Base-by-base conservation (phyloP, 2,113 vertebrate species). In the Lophochroa leadbeateri region DNA sequence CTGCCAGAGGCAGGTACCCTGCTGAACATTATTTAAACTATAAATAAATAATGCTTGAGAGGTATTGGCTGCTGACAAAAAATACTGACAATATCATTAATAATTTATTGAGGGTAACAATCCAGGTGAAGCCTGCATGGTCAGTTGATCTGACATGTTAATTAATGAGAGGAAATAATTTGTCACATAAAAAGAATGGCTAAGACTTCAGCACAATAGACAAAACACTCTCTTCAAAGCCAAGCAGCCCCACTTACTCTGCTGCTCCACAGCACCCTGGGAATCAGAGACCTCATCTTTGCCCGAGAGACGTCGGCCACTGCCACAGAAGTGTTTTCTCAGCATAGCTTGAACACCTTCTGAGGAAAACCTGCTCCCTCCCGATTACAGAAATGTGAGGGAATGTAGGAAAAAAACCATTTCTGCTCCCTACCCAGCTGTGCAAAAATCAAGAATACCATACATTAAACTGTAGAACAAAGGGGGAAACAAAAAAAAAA, bases 131-230 rank as follows among this genome's bases (percentile, higher is more conserved):
- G 33, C 11, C 86, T 43, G 82, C 17, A 1, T 4, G 23, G 55
- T 60, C 16, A 15, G 52, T 0, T 6, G 7, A 23, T 6, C 53
- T 17, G 28, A 17, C 6, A 12, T 3, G 16, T 31, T 0, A 7
- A 33, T 7, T 1, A 4, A 44, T 31, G 46, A 31, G 37, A 11
- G 55, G 46, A 67, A 23, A 27, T 12, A 3, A 44, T 37, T 0
- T 19, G 11, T 23, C 43, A 1, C 29, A 6, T 9, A 13, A 44
- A 35, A 64, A 43, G 41, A 83, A 37, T 0, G 46, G 44, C 60
- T 33, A 2, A 2, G 71, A 27, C 29, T 71, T 50, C 37, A 63
- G 4, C 0, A 1, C 1, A 24, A 4, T 0, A 50, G 15, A 14
- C 10, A 44, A 33, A 57, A 27, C 21, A 58, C 57, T 35, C 20